Evolutionary conservation across 2,113 vertebrate species (phyloP).

Genomic region (Pachyramphus minor): DNA sequence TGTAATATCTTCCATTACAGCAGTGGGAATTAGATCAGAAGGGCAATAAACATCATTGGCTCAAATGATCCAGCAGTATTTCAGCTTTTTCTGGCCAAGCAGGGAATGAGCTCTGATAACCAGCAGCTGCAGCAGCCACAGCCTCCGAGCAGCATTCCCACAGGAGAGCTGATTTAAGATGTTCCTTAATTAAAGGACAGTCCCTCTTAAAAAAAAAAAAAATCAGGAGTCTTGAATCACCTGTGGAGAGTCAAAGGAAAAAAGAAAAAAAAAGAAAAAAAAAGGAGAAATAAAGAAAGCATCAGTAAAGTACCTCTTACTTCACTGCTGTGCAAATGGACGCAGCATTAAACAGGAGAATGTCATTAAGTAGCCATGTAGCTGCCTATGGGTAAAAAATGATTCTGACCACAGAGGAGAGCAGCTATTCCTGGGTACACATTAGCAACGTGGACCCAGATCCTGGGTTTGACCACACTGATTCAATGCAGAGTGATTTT

Average conservation of each 20-base stretch:
- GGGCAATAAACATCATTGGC: conserved; percentile 60
- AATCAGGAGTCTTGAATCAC: neutral
- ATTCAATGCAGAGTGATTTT: neutral
- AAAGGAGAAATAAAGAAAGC: neutral
- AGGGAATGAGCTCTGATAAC: conserved; percentile 30
- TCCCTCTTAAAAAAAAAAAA: neutral
- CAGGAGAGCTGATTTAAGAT: neutral
- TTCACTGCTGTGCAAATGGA: neutral
- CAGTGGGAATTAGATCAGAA: conserved; percentile 55
- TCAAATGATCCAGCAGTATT: conserved; percentile 40
- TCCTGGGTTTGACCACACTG: neutral
- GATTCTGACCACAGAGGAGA: neutral
- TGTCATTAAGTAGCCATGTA: neutral
- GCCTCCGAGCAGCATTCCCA: neutral
- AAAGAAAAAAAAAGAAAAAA: no score
- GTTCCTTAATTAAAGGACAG: conserved; percentile 54
- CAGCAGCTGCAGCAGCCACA: conserved; percentile 30
- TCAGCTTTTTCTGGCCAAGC: conserved; percentile 37
- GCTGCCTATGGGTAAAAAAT: neutral
- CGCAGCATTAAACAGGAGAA: neutral
- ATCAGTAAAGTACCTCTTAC: neutral
- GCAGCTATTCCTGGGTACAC: neutral
- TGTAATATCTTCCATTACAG: conserved; percentile 52
- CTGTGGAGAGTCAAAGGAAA: neutral
- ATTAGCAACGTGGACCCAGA: neutral